Base-by-base conservation (phyloP, 2,797 vertebrate species). In the Pipistrellus nathusii region DNA sequence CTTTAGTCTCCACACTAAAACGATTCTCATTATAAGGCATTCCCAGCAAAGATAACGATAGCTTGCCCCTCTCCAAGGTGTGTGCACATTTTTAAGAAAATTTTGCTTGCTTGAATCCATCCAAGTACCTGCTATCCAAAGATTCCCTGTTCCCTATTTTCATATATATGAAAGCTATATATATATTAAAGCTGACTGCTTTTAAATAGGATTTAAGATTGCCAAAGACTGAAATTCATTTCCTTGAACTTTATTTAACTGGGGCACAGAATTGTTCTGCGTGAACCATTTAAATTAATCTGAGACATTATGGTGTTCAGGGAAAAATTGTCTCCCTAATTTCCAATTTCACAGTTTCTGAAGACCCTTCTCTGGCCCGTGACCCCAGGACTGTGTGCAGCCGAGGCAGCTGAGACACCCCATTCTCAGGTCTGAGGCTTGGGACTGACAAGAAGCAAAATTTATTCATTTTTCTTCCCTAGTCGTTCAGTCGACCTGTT, bases 191-290 rank as follows among this genome's bases (percentile, higher is more conserved):
- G 66, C 77, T 32, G 44, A 87, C 48, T 76, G 41, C 72, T 96
- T 97, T 93, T 96, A 97, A 97, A 96, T 95, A 69, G 80, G 57
- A 93, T 95, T 97, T 86, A 93, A 13, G 84, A 81, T 81, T 96
- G 85, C 85, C 93, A 30, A 97, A 94, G 85, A 94, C 59, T 95
- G 96, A 98, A 97, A 96, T 77, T 81, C 66, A 95, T 96, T 96
- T 94, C 91, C 89, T 88, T 97, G 92, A 97, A 97, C 95, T 97
- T 97, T 89, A 92, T 95, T 94, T 72, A 97, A 96, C 62, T 57
- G 95, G 87, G 83, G 95, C 92, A 93, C 75, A 88, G 72, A 97
- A 83, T 93, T 57, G 91, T 97, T 97, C 91, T 85, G 97, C 96
- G 91, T 93, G 77, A 97, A 95, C 96, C 77, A 35, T 83, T 90